Percentiles rank a stretch among this genome's conserved stretches.
phyloP scores from a whole-genome alignment of 2,888 invertebrate species.

The Drosophila rubida region DNA sequence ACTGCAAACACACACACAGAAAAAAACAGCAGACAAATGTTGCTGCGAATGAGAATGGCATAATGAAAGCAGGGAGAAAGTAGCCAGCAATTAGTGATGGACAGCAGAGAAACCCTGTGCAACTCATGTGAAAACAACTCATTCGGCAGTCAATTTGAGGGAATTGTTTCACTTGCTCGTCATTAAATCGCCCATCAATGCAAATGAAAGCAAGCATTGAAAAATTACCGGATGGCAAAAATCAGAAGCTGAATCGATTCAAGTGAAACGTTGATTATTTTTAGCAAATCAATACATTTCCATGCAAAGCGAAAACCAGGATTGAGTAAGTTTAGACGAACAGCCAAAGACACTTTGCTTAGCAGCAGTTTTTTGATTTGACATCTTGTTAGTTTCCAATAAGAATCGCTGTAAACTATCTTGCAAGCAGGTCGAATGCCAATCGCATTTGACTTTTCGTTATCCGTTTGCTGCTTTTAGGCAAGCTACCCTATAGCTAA shows the following conservation, averaged over 20 bases:
- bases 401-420: too few relatives aligned
- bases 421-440: too few relatives aligned
- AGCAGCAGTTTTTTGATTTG: too few relatives aligned
- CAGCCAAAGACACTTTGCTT: too few relatives aligned
- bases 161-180: not conserved
- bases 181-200: not conserved
- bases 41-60: constrained; percentile 8
- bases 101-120: not conserved
- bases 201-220: not conserved
- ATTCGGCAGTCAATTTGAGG: not conserved
- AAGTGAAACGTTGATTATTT: not conserved
- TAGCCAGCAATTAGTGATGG: not conserved
- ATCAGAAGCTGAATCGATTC: not conserved
- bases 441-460: not conserved
- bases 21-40: constrained; percentile 3
- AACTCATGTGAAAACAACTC: not conserved
- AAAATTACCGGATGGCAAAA: not conserved
- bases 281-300: too few relatives aligned
- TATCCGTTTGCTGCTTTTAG: not conserved
- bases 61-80: constrained; percentile 15
- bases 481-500: not conserved
- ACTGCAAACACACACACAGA: constrained; percentile 16
- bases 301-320: too few relatives aligned
- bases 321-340: too few relatives aligned
- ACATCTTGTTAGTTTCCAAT: too few relatives aligned